These are phyloP conservation scores for Calliopsis andreniformis DNA, from an alignment of 1,140 invertebrate species.

Conservation along the genomic window DNA sequence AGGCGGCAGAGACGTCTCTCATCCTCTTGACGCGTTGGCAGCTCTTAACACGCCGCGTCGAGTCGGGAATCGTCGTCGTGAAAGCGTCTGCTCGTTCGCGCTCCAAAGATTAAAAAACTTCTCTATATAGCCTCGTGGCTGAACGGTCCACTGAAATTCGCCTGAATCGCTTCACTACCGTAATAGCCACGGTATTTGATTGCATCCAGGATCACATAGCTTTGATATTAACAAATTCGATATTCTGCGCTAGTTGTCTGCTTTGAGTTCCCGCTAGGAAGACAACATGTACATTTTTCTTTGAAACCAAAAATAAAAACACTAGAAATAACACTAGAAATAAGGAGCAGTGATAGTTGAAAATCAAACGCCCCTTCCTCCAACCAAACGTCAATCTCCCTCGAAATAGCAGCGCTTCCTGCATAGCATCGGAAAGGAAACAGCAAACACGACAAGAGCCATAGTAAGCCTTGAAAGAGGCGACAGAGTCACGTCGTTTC, in stretches of 20 bases:
- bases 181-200: too few species aligned
- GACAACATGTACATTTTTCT: too few species aligned
- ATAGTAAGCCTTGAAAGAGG: neutral
- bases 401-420: neutral
- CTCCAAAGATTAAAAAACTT: slow-evolving; percentile 53
- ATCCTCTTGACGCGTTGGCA: slow-evolving; percentile 11
- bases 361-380: too few species aligned
- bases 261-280: too few species aligned
- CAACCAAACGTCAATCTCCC: slow-evolving; percentile 5
- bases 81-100: slow-evolving; percentile 55
- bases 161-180: neutral
- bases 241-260: too few species aligned
- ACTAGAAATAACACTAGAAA: too few species aligned
- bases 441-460: too few species aligned
- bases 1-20: slow-evolving; percentile 22
- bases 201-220: too few species aligned
- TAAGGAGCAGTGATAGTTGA: too few species aligned
- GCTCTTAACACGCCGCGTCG: slow-evolving; percentile 56
- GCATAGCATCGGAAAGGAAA: too few species aligned
- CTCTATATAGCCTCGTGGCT: slow-evolving; percentile 1
- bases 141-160: neutral
- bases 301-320: too few species aligned
- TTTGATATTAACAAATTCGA: too few species aligned
- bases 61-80: slow-evolving; percentile 55
- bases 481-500: neutral